Evolutionary conservation across 2,797 vertebrate species (phyloP).

Genomic region (Rhinella marina): DNA sequence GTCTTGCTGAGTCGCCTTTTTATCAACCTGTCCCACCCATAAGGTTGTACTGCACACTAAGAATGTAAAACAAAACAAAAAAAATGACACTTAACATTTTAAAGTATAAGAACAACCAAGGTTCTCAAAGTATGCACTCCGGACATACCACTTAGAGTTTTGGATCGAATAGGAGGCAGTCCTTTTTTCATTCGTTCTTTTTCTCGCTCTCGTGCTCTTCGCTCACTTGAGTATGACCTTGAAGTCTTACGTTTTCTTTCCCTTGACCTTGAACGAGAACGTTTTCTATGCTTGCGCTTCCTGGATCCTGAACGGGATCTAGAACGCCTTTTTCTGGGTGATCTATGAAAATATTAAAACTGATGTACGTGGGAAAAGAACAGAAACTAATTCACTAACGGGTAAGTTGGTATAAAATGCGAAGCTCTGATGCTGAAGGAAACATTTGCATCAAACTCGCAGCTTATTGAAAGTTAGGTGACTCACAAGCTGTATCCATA

Average conservation of each 20-base stretch:
- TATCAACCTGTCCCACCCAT: constrained; percentile 99
- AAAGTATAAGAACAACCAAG: background rate
- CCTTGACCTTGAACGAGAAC: constrained; percentile 91
- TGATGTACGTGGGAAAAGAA: constrained; percentile 32
- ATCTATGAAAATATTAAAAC: constrained; percentile 74
- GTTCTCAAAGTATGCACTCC: background rate
- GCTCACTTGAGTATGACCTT: constrained; percentile 94
- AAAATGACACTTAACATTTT: background rate
- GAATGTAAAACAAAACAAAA: constrained; percentile 15
- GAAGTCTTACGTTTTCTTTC: constrained; percentile 96
- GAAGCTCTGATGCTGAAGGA: background rate
- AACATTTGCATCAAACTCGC: background rate
- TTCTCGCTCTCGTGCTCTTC: constrained; percentile 90
- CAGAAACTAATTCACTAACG: background rate
- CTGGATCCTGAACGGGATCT: constrained; percentile 94
- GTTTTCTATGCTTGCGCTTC: constrained; percentile 94
- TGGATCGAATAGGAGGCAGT: constrained; percentile 91
- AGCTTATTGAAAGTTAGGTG: background rate
- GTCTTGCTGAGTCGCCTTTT: constrained; percentile 98
- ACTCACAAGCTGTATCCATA: no score
- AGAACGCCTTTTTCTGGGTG: constrained; percentile 93
- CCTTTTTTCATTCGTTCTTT: constrained; percentile 98
- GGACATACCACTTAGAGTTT: constrained; percentile 89
- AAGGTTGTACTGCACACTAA: constrained; percentile 97
- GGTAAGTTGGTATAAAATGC: background rate